These are phyloP conservation scores for Ceratotherium simum DNA, from an alignment of 2,113 vertebrate genomes.

Conservation along the genomic window DNA sequence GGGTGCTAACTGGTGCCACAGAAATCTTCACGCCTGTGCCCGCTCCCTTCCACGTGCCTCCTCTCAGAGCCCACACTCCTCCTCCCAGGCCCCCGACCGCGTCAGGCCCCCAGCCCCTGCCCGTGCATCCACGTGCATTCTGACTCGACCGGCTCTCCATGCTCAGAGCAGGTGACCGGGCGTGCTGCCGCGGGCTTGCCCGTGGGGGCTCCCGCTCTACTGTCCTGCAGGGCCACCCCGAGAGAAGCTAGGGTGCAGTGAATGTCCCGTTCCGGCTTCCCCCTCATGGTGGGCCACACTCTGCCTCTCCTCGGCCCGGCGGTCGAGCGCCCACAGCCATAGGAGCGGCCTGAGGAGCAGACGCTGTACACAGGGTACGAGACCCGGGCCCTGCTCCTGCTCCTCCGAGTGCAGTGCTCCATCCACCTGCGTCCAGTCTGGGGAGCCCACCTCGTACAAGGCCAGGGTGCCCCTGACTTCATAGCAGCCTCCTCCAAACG, in stretches of 20 bases:
- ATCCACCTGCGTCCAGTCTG: not conserved
- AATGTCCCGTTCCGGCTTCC: not conserved
- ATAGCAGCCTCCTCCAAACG: not conserved
- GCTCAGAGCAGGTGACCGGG: fast-evolving
- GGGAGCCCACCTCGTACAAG: not conserved
- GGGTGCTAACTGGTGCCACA: not conserved
- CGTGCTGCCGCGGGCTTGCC: not conserved
- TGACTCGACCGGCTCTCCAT: not conserved
- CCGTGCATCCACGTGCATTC: not conserved
- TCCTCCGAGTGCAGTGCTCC: not conserved
- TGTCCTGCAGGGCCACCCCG: not conserved
- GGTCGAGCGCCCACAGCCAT: no score
- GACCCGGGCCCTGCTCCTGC: not conserved
- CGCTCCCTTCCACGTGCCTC: not conserved
- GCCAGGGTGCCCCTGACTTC: no score
- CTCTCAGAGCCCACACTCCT: not conserved
- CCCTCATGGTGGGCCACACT: no score
- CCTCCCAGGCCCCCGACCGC: not conserved
- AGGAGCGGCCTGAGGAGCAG: not conserved
- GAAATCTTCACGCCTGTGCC: not conserved
- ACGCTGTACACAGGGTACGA: not conserved
- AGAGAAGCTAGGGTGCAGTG: not conserved
- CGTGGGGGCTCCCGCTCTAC: not conserved
- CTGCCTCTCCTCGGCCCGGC: not conserved
- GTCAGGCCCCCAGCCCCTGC: not conserved